A percentile compares a stretch with the other conserved stretches of the same genome.
These are phyloP conservation scores for Steatornis caripensis DNA, from an alignment of 2,113 vertebrate genomes.

Conservation along the genomic window DNA sequence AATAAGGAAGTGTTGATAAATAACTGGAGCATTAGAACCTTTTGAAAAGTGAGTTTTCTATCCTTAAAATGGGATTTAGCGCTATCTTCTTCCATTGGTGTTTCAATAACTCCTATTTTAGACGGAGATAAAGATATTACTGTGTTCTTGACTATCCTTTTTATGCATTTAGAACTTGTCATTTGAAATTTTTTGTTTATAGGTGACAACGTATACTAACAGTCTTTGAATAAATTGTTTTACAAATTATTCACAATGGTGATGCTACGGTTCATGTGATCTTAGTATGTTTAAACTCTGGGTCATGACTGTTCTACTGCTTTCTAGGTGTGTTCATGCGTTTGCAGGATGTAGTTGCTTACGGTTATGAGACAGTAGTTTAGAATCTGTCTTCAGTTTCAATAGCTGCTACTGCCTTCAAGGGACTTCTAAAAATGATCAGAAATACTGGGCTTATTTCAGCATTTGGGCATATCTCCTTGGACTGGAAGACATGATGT, in stretches of 20 bases:
- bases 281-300: neutral
- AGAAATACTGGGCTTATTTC: neutral
- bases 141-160: neutral
- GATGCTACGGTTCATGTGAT: neutral
- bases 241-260: neutral
- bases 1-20: neutral
- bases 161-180: neutral
- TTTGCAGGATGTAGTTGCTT: neutral
- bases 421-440: neutral
- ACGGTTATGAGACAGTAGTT: neutral
- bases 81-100: neutral
- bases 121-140: too few species aligned
- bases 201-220: neutral
- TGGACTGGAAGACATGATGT: rapidly evolving
- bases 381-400: neutral
- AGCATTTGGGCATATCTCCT: neutral
- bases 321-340: neutral
- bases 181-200: neutral
- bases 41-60: neutral
- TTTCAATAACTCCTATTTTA: neutral
- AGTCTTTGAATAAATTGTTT: neutral
- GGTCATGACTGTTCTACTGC: neutral
- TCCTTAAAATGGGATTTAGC: neutral
- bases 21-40: neutral
- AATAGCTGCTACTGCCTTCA: neutral